phyloP scores from a whole-genome alignment of 2,888 invertebrate genomes.

The Lasioglossum lativentre region DNA sequence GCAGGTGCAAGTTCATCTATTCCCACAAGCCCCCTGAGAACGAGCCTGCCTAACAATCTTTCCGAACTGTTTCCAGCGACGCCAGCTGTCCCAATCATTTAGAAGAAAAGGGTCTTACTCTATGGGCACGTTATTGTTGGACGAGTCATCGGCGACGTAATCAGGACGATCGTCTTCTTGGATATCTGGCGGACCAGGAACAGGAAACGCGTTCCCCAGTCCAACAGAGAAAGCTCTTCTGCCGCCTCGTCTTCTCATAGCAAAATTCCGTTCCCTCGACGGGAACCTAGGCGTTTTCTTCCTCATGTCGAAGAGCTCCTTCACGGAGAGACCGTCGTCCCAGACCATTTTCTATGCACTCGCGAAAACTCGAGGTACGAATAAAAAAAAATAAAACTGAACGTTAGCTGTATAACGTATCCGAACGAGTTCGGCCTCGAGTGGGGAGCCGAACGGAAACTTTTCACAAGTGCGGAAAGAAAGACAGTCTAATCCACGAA shows the following conservation, averaged over 20 bases:
- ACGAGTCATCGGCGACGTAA: constrained; percentile 53
- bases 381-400: no score
- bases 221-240: constrained; percentile 68
- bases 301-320: constrained; percentile 83
- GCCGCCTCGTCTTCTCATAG: constrained; percentile 86
- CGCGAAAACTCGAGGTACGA: background rate
- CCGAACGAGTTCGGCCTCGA: background rate
- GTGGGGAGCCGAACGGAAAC: background rate
- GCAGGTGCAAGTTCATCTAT: background rate
- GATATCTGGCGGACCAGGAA: constrained; percentile 52
- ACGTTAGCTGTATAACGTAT: background rate
- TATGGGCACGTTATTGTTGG: constrained; percentile 51
- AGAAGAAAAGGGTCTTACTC: constrained; percentile 56
- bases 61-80: background rate
- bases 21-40: background rate
- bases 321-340: constrained; percentile 80
- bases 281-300: constrained; percentile 88
- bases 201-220: constrained; percentile 68
- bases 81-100: background rate
- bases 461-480: background rate
- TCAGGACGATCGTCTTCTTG: constrained; percentile 59
- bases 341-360: constrained; percentile 74
- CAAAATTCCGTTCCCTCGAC: constrained; percentile 89
- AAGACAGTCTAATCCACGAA: background rate
- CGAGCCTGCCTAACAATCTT: background rate